These are phyloP conservation scores for Heteromormyrus szaboi DNA, from an alignment of 2,797 vertebrate species.

Conservation along the genomic window DNA sequence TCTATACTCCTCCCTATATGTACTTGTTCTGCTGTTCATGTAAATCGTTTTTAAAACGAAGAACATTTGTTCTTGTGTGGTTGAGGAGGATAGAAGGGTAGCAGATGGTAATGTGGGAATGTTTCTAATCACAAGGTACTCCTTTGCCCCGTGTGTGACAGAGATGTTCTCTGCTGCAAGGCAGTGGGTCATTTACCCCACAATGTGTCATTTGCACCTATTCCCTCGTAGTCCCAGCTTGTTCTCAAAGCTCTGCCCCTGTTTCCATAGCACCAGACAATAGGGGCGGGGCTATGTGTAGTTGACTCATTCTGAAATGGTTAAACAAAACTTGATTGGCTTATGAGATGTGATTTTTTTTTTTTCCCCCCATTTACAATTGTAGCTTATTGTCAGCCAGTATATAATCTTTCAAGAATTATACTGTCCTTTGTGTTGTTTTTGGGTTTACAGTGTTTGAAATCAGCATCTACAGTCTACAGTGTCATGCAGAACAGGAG, in stretches of 20 bases:
- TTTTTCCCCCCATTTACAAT: not conserved
- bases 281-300: not conserved
- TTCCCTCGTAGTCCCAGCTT: constrained; percentile 24
- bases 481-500: constrained; percentile 45
- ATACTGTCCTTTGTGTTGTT: constrained; percentile 33
- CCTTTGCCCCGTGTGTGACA: not conserved
- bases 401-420: not conserved
- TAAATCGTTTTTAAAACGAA: not conserved
- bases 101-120: constrained; percentile 23
- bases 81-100: constrained; percentile 98
- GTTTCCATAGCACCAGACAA: not conserved
- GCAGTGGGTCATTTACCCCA: constrained; percentile 25
- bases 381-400: not conserved
- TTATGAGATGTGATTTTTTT: constrained; percentile 35
- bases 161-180: not conserved
- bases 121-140: not conserved
- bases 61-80: constrained; percentile 71
- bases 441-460: constrained; percentile 40
- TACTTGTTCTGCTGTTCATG: not conserved
- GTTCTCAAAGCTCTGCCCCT: not conserved
- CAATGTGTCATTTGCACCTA: constrained; percentile 18
- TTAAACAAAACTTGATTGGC: constrained; percentile 38
- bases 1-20: not conserved
- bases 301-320: constrained; percentile 36
- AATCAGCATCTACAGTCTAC: constrained; percentile 44